Evolutionary conservation across 2,113 vertebrate genomes (phyloP), one percentile per base, ranked within the genome.

Genomic region (Paramormyrops kingsleyae): DNA sequence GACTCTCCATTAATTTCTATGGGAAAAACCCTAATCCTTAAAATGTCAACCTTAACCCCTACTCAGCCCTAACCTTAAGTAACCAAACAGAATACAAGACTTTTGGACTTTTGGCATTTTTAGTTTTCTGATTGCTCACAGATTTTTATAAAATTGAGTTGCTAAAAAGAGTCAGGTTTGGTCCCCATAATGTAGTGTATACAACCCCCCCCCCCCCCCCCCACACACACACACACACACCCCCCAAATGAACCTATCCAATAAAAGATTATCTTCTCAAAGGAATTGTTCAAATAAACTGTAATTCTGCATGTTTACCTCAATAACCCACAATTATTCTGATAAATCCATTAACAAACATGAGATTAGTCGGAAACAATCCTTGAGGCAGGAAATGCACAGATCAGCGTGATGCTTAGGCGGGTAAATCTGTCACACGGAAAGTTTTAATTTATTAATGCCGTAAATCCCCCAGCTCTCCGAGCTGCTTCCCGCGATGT

Each of bases 261-360:
- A 17, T 17, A 9, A 83, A 17, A 19, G 74, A 42, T 6, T 62
- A 62, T 62, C 62, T 66, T 66, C n/a, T 47, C 44, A 85, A 85
- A 49, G 44, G 2, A 49, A 49, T 47, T n/a, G 24, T 49, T 85
- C 24, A 85, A 85, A 85, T 85, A 85, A 47, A 85, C 44, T 13
- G 42, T 47, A 85, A 47, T 50, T n/a, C 83, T 2, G 47, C 42
- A 49, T 46, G 42, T 84, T 84, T 24, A 84, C 39, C 21, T 83
- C 39, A 44, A 46, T 27, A 85, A 46, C 49, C 47, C 44, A 50
- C 44, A 86, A n/a, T 50, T n/a, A 50, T 50, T 86, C 44, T 21
- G 24, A 49, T 86, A 86, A 86, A 50, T 86, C 83, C 83, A 86
- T 49, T 47, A 86, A 50, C 44, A 86, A 86, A 86, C 47, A 86